Evolutionary conservation across 2,113 vertebrate genomes (phyloP).

Genomic region (Gopherus evgoodei): DNA sequence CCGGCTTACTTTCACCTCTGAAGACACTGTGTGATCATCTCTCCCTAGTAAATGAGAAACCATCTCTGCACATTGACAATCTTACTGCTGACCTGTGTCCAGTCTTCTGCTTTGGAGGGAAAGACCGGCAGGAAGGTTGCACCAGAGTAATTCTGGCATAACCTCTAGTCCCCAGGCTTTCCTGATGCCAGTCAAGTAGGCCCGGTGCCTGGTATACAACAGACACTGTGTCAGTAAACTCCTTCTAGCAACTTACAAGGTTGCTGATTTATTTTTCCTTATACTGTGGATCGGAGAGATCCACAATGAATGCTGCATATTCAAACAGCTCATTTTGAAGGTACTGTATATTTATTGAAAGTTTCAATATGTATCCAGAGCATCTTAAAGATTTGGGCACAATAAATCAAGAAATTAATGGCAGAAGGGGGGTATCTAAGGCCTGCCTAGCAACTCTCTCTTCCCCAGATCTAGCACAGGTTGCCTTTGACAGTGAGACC

Average conservation of each 20-base stretch:
- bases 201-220: neutral
- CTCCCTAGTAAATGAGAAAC: neutral
- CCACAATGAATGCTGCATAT: neutral
- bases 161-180: neutral
- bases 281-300: neutral
- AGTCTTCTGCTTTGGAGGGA: neutral
- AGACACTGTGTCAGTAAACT: neutral
- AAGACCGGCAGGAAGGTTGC: fast-evolving
- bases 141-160: fast-evolving
- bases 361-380: neutral
- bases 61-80: neutral
- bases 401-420: neutral
- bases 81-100: neutral
- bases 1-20: no score
- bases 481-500: no score
- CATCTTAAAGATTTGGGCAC: neutral
- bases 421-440: neutral
- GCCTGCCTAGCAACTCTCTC: neutral
- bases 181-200: neutral
- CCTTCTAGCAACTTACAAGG: neutral
- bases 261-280: neutral
- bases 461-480: neutral
- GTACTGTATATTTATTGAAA: neutral
- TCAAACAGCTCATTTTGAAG: neutral
- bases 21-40: neutral